Evolutionary conservation across 2,797 vertebrate species (phyloP).

Genomic region (Pipistrellus nathusii): DNA sequence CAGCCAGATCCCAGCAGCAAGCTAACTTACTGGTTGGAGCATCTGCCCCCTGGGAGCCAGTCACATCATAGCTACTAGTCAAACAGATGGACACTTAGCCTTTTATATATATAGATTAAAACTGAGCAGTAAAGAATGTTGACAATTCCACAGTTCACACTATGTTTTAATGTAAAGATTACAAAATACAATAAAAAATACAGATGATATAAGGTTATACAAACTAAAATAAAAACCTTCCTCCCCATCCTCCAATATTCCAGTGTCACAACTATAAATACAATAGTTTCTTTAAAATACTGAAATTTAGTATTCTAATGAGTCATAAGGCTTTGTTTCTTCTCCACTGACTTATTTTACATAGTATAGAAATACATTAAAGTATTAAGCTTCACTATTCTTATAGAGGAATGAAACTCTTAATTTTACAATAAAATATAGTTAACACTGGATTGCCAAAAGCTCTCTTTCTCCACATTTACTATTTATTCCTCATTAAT

Average conservation of each 20-base stretch:
- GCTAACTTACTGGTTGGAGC: too few species aligned
- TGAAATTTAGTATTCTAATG: constrained; percentile 37
- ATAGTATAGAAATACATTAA: not conserved
- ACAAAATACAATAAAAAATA: constrained; percentile 58
- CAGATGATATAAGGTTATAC: not conserved
- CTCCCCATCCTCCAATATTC: not conserved
- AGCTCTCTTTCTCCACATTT: constrained; percentile 39
- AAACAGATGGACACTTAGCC: too few species aligned
- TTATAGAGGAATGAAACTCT: not conserved
- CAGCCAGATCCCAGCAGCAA: too few species aligned
- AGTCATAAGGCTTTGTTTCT: constrained; percentile 30
- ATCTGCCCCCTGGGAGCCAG: too few species aligned
- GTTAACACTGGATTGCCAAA: constrained; percentile 42
- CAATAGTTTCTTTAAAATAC: constrained; percentile 56
- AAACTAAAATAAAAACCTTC: constrained; percentile 30
- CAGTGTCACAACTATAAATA: constrained; percentile 24
- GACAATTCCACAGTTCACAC: constrained; percentile 24
- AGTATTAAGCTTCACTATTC: constrained; percentile 37
- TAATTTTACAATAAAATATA: constrained; percentile 59
- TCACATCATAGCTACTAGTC: too few species aligned
- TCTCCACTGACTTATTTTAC: constrained; percentile 49
- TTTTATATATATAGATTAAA: constrained; percentile 3
- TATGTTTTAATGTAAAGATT: constrained; percentile 56
- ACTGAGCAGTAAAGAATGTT: not conserved
- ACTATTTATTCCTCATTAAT: constrained; percentile 41